phyloP scores from a whole-genome alignment of 2,888 invertebrate species.

The Heliconius erato region DNA sequence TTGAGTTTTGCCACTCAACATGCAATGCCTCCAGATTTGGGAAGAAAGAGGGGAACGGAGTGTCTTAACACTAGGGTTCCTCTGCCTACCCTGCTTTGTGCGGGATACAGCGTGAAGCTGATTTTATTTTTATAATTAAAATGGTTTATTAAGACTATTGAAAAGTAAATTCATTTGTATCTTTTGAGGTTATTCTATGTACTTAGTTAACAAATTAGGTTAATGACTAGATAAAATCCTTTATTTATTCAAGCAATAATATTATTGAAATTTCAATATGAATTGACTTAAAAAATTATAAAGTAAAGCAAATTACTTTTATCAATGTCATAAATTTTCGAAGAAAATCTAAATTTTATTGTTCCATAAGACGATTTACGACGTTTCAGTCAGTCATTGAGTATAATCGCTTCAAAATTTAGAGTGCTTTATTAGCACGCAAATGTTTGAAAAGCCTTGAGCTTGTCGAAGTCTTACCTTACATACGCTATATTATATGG shows the following conservation, averaged over 20 bases:
- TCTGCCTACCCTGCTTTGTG: too few relatives aligned
- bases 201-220: too few relatives aligned
- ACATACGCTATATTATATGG: not conserved
- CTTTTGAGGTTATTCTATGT: too few relatives aligned
- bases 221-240: not conserved
- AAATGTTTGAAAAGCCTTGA: constrained; percentile 32
- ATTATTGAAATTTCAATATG: not conserved
- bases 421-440: constrained; percentile 36
- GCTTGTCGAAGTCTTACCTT: constrained; percentile 12
- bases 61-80: too few relatives aligned
- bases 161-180: too few relatives aligned
- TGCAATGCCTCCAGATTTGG: too few relatives aligned
- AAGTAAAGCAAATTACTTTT: not conserved
- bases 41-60: too few relatives aligned
- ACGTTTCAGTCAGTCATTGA: constrained; percentile 14
- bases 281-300: not conserved
- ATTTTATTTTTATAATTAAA: not conserved
- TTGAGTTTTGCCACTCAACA: too few relatives aligned
- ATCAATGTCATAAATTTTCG: not conserved
- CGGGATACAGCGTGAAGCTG: too few relatives aligned
- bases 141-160: too few relatives aligned
- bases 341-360: constrained; percentile 7
- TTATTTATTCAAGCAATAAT: not conserved
- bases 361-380: constrained; percentile 14
- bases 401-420: constrained; percentile 24